Evolutionary conservation across 2,113 vertebrate genomes (phyloP).

Genomic region (Sialia sialis): DNA sequence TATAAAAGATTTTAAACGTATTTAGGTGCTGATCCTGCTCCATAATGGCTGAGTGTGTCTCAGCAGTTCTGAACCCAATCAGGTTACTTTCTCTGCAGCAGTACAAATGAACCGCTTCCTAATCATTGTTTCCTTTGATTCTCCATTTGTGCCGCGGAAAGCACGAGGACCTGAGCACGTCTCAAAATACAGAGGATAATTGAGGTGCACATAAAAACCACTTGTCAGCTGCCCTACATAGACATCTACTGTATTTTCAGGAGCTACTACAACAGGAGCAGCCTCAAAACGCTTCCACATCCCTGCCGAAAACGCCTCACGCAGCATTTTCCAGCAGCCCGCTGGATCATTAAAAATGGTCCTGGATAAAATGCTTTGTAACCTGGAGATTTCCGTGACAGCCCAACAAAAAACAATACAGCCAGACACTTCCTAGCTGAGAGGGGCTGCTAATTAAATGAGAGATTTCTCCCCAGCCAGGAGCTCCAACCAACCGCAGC

Average conservation of each 20-base stretch:
- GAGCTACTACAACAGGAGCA: constrained; percentile 7
- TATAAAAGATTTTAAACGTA: accelerated
- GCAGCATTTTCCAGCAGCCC: neutral
- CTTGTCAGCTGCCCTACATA: constrained; percentile 53
- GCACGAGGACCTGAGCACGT: neutral
- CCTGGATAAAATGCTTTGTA: neutral
- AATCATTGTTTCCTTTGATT: neutral
- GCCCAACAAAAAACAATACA: neutral
- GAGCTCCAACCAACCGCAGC: neutral
- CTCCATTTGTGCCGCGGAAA: neutral
- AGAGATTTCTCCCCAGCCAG: neutral
- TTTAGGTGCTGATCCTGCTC: accelerated
- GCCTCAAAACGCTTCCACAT: neutral
- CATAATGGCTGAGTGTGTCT: neutral
- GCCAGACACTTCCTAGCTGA: neutral
- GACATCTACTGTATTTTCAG: constrained; percentile 54
- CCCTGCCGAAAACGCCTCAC: neutral
- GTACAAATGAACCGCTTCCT: too few relatives aligned
- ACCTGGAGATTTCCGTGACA: neutral
- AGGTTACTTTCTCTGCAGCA: neutral
- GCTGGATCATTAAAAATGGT: neutral
- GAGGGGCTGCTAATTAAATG: neutral
- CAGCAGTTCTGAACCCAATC: neutral
- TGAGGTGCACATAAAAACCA: neutral
- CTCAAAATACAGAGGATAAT: neutral